A percentile compares a stretch with the other conserved stretches of the same genome.
These are phyloP conservation scores for Lycaena phlaeas DNA, from an alignment of 2,888 invertebrate species.

Conservation along the genomic window DNA sequence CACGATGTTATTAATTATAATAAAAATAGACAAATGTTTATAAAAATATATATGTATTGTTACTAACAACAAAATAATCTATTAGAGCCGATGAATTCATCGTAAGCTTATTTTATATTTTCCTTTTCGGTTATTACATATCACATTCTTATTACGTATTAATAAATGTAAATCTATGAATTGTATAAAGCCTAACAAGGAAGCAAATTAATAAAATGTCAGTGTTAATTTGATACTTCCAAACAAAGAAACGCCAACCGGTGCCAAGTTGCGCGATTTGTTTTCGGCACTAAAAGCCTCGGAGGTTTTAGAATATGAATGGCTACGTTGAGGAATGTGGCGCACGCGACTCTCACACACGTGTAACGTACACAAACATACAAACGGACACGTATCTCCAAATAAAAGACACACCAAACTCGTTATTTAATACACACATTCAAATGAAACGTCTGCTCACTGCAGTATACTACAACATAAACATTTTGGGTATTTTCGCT, in stretches of 20 bases:
- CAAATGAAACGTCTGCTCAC: constrained; percentile 12
- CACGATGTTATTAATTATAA: no score
- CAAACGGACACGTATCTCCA: no score
- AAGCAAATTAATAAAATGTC: background rate
- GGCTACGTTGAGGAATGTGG: constrained; percentile 15
- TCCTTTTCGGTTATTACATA: no score
- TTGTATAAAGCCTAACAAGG: background rate
- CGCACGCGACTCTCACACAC: constrained; percentile 16
- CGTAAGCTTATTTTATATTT: no score
- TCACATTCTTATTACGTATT: no score
- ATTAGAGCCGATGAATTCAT: no score
- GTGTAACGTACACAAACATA: constrained; percentile 9
- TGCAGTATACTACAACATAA: constrained; percentile 10
- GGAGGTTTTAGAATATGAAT: constrained; percentile 10
- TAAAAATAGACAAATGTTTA: no score
- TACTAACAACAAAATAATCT: no score
- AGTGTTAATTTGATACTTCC: background rate
- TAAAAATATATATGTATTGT: no score
- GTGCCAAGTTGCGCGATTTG: background rate
- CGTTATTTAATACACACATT: constrained; percentile 19
- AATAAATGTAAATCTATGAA: background rate
- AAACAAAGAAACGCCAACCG: constrained; percentile 1
- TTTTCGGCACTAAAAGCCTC: constrained; percentile 5
- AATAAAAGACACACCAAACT: constrained; percentile 18
- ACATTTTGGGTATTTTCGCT: background rate